These are phyloP conservation scores for Perognathus longimembris DNA, from an alignment of 2,113 vertebrate genomes.

Conservation along the genomic window DNA sequence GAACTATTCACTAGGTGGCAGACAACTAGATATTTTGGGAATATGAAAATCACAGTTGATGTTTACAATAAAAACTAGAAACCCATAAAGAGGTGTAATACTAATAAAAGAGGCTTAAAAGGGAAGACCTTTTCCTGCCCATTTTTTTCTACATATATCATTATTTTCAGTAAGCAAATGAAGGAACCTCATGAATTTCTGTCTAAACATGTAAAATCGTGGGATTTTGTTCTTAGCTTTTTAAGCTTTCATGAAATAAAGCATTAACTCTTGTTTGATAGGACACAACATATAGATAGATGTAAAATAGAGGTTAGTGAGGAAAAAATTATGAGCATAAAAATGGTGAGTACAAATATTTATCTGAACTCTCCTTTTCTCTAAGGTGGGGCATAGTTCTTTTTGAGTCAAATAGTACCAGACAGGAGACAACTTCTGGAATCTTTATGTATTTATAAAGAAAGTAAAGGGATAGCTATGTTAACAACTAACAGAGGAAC, in stretches of 20 bases:
- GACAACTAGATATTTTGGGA: slow-evolving; percentile 59
- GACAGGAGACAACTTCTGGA: neutral
- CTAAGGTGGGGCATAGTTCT: neutral
- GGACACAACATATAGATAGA: neutral
- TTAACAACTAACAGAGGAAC: neutral
- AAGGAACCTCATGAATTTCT: neutral
- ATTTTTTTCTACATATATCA: slow-evolving; percentile 4
- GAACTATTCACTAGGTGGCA: slow-evolving; percentile 55
- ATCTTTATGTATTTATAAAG: slow-evolving; percentile 12
- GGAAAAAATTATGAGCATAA: slow-evolving; percentile 14
- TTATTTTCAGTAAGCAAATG: slow-evolving; percentile 27
- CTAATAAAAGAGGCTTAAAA: slow-evolving; percentile 23
- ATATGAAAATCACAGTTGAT: slow-evolving; percentile 19
- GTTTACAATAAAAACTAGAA: neutral
- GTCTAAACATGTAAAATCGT: slow-evolving; percentile 20
- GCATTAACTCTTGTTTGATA: neutral
- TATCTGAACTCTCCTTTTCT: neutral
- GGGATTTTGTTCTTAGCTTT: slow-evolving; percentile 26
- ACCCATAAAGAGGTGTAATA: neutral
- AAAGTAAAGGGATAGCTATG: neutral
- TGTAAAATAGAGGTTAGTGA: neutral
- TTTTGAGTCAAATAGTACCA: neutral
- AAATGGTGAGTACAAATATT: neutral
- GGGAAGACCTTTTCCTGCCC: neutral
- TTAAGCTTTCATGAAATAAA: neutral